Evolutionary conservation across 2,113 vertebrate genomes (phyloP).

Genomic region (Indri indri): DNA sequence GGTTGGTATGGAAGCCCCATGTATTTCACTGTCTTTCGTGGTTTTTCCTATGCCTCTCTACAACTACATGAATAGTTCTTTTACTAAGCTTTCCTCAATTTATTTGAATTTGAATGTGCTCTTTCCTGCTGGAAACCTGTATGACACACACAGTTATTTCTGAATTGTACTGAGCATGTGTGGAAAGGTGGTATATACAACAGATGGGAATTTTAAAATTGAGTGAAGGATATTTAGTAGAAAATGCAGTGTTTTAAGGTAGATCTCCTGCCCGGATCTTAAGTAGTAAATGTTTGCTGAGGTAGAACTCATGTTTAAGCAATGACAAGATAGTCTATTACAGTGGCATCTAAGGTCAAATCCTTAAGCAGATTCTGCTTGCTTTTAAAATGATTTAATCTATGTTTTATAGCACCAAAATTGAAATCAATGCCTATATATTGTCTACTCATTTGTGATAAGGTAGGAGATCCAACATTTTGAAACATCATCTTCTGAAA

Average conservation of each 20-base stretch:
- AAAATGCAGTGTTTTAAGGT: not conserved
- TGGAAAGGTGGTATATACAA: not conserved
- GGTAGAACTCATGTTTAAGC: not conserved
- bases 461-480: not conserved
- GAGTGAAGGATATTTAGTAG: not conserved
- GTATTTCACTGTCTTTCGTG: not conserved
- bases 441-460: not conserved
- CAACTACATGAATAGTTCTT: not conserved
- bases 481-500: not conserved
- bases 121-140: not conserved
- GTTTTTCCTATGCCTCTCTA: not conserved
- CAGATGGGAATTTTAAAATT: not conserved
- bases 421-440: not conserved
- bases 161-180: not conserved
- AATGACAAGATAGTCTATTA: not conserved
- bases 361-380: not conserved
- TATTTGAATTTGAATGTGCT: not conserved
- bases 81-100: not conserved
- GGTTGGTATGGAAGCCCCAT: not conserved
- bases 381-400: not conserved
- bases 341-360: not conserved
- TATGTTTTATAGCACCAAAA: not conserved
- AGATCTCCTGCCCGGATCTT: not conserved
- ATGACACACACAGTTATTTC: not conserved
- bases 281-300: not conserved